Evolutionary conservation across 2,797 vertebrate species (phyloP).

Genomic region (Cyprinodon diabolis): DNA sequence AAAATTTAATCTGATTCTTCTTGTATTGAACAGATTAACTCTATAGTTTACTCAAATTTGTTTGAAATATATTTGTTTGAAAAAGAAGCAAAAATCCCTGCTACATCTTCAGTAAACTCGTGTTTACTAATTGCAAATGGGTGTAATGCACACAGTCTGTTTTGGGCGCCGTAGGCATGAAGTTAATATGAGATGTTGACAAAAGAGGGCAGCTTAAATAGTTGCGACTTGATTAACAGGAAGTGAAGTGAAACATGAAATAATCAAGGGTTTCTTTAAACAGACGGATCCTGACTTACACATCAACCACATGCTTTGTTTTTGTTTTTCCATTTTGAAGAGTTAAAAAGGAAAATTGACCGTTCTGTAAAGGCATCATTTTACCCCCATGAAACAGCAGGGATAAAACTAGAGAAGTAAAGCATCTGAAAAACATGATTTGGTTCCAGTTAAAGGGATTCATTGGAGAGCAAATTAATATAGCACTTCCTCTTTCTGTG

Average conservation of each 20-base stretch:
- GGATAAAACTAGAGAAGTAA: not conserved
- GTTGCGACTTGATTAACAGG: not conserved
- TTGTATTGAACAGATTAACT: too few relatives aligned
- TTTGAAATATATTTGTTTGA: not conserved
- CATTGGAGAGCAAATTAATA: not conserved
- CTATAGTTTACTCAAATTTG: not conserved
- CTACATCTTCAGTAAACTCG: too few relatives aligned
- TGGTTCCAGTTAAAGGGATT: not conserved
- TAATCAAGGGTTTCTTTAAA: not conserved
- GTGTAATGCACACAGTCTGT: not conserved
- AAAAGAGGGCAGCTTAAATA: not conserved
- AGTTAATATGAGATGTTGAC: not conserved
- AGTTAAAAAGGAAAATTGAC: not conserved
- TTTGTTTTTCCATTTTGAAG: not conserved
- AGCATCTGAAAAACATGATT: not conserved
- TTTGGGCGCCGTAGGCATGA: not conserved
- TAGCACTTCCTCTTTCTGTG: not conserved
- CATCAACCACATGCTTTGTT: not conserved
- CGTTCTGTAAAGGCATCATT: not conserved
- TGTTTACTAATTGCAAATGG: too few relatives aligned
- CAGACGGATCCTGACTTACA: not conserved
- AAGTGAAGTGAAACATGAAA: not conserved
- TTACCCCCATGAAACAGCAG: not conserved
- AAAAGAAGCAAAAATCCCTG: not conserved
- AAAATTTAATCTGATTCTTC: too few relatives aligned